Base-by-base conservation (phyloP, 2,113 vertebrate species). In the Picathartes gymnocephalus region DNA sequence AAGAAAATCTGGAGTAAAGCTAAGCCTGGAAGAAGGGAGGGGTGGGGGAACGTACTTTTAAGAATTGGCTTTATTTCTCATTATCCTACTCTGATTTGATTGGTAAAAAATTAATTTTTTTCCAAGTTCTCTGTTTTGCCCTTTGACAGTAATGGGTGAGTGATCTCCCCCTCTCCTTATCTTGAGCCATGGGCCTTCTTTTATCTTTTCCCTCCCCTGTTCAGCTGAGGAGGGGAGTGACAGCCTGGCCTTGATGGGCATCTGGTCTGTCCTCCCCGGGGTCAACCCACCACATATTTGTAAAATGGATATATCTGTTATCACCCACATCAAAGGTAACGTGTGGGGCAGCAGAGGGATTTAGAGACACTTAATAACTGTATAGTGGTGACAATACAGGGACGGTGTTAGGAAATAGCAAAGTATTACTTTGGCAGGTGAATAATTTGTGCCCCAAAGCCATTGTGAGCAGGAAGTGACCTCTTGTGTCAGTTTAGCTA, bases 311-410 rank as follows among this genome's bases (percentile, higher is more conserved):
- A 13, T 84, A 76, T 91, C 57, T 93, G 40, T 72, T 89, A 61
- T 84, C 61, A 81, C 53, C 45, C 82, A 53, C 50, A 68, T 57
- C 60, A 92, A 76, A 95, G 80, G 39, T 54, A 90, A 69, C 42
- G 25, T 19, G 15, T 5, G 4, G 68, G 82, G 64, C 47, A 88
- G 80, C 69, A 71, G 35, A 81, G 86, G 56, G 70, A 81, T 86
- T 92, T 74, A 62, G 33, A 87, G 51, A 57, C 56, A 86, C 40
- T 94, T 88, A 91, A 82, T 83, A 94, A 84, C 84, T 79, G 51
- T 66, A 57, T 58, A 89, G 45, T 53, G 45, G 60, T 93, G 91
- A 84, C 91, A 84, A 33, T 74, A 81, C 20, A 74, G 33, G 45
- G 37, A 60, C 35, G 48, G 45, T 74, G 51, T 58, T 80, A 51